A percentile compares a stretch with the other conserved stretches of the same genome.
phyloP scores from a whole-genome alignment of 2,888 invertebrate genomes.

The Pandemis corylana region DNA sequence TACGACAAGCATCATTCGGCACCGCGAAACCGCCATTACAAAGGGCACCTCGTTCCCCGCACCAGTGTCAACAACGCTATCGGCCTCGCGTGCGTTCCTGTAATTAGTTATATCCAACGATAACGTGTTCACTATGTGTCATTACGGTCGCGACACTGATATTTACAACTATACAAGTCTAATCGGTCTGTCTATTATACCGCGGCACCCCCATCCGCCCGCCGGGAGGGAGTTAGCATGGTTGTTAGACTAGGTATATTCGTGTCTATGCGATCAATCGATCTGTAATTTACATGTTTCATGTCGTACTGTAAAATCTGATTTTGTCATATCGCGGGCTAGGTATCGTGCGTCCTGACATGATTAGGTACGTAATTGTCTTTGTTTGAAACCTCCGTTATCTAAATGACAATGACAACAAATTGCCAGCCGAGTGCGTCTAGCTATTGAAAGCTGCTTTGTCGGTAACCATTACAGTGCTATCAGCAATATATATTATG shows the following conservation, averaged over 20 bases:
- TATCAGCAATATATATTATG: slow-evolving; percentile 39
- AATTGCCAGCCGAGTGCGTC: slow-evolving; percentile 36
- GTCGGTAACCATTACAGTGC: slow-evolving; percentile 52
- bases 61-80: slow-evolving; percentile 62
- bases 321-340: slow-evolving; percentile 30
- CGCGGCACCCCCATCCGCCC: slow-evolving; percentile 11
- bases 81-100: slow-evolving; percentile 71
- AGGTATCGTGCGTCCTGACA: slow-evolving; percentile 43
- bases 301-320: slow-evolving; percentile 21
- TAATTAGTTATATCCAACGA: slow-evolving; percentile 75
- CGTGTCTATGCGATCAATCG: slow-evolving; percentile 18
- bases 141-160: slow-evolving; percentile 70
- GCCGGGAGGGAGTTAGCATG: slow-evolving; percentile 21
- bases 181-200: slow-evolving; percentile 34
- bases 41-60: slow-evolving; percentile 58
- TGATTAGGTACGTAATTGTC: slow-evolving; percentile 57
- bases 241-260: slow-evolving; percentile 24
- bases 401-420: slow-evolving; percentile 32
- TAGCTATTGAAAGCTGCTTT: slow-evolving; percentile 50
- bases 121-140: slow-evolving; percentile 64
- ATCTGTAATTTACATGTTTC: slow-evolving; percentile 16
- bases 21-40: slow-evolving; percentile 60
- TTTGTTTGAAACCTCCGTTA: slow-evolving; percentile 46
- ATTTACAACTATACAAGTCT: slow-evolving; percentile 53
- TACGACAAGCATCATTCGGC: slow-evolving; percentile 42